Conservation (phyloP, 2,113 vertebrate species). For the Macaca mulatta region DNA sequence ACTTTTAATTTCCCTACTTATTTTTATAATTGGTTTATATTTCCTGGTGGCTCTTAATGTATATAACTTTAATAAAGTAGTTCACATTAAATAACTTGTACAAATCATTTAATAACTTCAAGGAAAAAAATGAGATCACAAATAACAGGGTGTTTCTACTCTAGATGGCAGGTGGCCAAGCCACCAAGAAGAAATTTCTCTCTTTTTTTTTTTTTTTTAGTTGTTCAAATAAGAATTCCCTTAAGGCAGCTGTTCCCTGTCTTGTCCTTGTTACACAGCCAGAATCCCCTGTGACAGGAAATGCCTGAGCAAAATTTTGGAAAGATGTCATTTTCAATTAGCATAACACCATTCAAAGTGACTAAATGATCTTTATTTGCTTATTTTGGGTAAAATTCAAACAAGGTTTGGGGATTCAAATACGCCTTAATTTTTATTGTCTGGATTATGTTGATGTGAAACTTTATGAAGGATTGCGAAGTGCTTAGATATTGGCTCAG, state of each 20-base stretch:
- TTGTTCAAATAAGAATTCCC: conserved; percentile 59
- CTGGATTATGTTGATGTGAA: background rate
- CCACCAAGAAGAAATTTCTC: conserved; percentile 36
- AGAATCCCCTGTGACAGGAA: conserved; percentile 57
- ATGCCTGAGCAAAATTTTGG: conserved; percentile 50
- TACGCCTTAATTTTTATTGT: background rate
- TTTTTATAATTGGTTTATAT: conserved; percentile 54
- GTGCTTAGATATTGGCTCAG: background rate
- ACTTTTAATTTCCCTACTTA: conserved; percentile 47
- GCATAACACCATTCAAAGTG: background rate
- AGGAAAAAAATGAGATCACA: conserved; percentile 5
- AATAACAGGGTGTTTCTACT: conserved; percentile 26
- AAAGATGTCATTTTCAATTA: conserved; percentile 68
- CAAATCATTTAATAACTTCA: conserved; percentile 15
- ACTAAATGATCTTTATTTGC: background rate
- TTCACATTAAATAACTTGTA: conserved; percentile 13
- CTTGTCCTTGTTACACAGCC: conserved; percentile 50
- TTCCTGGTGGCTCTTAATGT: conserved; percentile 34
- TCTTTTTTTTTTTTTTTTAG: background rate
- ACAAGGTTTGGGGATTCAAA: background rate
- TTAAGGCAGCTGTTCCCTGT: conserved; percentile 30
- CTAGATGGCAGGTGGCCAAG: conserved; percentile 20
- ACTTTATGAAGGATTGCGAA: background rate
- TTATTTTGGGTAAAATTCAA: conserved; percentile 54
- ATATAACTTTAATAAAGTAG: conserved; percentile 35